These are phyloP conservation scores for Girardinus metallicus DNA, from an alignment of 2,797 vertebrate genomes.

Conservation along the genomic window DNA sequence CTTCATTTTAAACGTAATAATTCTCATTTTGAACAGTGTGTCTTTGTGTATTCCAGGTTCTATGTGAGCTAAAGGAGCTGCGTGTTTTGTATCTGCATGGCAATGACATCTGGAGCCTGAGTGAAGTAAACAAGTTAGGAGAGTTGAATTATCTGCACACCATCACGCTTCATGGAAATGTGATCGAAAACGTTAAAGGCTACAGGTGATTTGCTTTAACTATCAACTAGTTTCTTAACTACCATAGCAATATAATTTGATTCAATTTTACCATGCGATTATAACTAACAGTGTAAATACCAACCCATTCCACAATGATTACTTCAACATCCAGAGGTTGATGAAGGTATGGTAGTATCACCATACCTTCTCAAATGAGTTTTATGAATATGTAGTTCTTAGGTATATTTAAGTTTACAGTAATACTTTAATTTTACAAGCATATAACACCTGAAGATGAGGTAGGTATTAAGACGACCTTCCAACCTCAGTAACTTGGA, in stretches of 20 bases:
- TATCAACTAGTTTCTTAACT: neutral
- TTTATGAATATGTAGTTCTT: neutral
- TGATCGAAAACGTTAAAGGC: slow-evolving; percentile 70
- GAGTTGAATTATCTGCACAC: slow-evolving; percentile 77
- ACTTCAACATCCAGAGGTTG: neutral
- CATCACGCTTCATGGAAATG: slow-evolving; percentile 85
- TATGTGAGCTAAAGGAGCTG: slow-evolving; percentile 79
- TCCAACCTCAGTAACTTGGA: neutral
- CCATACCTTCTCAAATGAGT: neutral
- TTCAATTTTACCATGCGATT: neutral
- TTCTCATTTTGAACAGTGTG: neutral
- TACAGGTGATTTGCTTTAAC: slow-evolving; percentile 78
- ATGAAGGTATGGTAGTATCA: neutral
- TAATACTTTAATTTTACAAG: neutral
- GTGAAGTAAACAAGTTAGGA: slow-evolving; percentile 80
- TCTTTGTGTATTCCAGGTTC: slow-evolving; percentile 65
- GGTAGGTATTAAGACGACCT: neutral
- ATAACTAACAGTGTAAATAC: neutral
- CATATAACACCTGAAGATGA: neutral
- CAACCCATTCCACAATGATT: neutral
- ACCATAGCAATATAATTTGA: neutral
- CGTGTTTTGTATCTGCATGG: slow-evolving; percentile 84
- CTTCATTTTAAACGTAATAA: neutral
- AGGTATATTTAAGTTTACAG: neutral
- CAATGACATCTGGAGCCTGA: slow-evolving; percentile 77